Base-by-base conservation (phyloP, 2,888 invertebrate species). In the Epicampocera succincta region DNA sequence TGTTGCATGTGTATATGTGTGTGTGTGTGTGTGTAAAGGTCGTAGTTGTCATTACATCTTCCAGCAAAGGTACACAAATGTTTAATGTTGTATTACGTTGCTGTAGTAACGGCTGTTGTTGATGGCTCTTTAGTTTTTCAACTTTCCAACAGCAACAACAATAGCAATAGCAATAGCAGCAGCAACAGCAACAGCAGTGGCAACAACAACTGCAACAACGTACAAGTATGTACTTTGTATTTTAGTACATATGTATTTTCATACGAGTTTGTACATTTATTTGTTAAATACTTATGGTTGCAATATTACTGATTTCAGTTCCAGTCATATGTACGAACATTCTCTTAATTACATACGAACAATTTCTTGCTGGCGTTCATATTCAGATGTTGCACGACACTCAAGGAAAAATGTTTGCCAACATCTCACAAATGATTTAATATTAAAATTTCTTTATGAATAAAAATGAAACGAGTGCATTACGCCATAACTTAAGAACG, bases 231-330 rank as follows among this genome's bases (percentile, higher is more conserved):
- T 33, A 60, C 42, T 74, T 63, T 69, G 38, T 48, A 63, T 52
- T 74, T 48, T 13, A 46, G 73, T 56, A 56, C 58, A 50, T 68
- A 48, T 58, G 2, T 68, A 33, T 33, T 33, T 33, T 33, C 17
- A 68, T 29, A 15, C 56, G 56, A 65, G 71, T 63, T 54, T 68
- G 25, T 38, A 63, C 19, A 63, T 69, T 69, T 77, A 71, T 77
- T 78, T 65, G 65, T 40, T 56, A 75, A 75, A 56, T 65, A 77
- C 71, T 65, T 77, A 73, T 63, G 60, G 56, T 65, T 85, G 86
- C 87, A 87, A 84, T 87, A 86, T 85, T 85, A 84, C 86, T 78
- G 79, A 65, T 66, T 69, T 68, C 21, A 73, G 40, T 46, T 44
- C 33, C 46, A 63, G 48, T 40, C 61, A 69, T 33, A 38, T 48